Conservation (phyloP, 2,888 invertebrate species). For the Oxystoma pomonae region DNA sequence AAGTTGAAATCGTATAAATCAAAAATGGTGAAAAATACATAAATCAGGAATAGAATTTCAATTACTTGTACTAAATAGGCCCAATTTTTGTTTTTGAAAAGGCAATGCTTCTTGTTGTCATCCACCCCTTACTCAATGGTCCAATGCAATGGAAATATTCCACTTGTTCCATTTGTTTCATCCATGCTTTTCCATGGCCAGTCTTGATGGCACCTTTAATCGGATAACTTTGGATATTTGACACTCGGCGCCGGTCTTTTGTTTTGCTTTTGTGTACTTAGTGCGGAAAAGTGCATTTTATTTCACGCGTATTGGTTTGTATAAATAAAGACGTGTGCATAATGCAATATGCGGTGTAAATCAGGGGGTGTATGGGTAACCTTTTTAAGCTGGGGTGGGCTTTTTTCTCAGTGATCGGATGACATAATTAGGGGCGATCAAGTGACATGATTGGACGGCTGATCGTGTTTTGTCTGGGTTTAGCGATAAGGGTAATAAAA, state of each 20-base stretch:
- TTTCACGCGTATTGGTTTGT: background rate
- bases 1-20: too few relatives aligned
- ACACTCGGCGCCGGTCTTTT: background rate
- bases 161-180: background rate
- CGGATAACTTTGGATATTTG: background rate
- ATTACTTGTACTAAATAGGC: too few relatives aligned
- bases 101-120: background rate
- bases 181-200: background rate
- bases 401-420: background rate
- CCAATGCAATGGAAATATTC: background rate
- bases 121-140: background rate
- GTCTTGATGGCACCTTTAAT: slow-evolving; percentile 2
- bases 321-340: background rate
- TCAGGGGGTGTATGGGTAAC: background rate
- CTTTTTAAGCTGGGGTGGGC: background rate
- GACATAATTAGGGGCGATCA: background rate
- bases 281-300: background rate
- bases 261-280: background rate
- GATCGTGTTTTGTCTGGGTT: background rate
- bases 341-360: background rate
- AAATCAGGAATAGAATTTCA: too few relatives aligned
- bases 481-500: too few relatives aligned
- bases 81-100: too few relatives aligned
- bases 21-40: too few relatives aligned
- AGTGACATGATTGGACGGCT: background rate